These are phyloP conservation scores for Dasypus novemcinctus DNA, from an alignment of 2,113 vertebrate species.

Conservation along the genomic window DNA sequence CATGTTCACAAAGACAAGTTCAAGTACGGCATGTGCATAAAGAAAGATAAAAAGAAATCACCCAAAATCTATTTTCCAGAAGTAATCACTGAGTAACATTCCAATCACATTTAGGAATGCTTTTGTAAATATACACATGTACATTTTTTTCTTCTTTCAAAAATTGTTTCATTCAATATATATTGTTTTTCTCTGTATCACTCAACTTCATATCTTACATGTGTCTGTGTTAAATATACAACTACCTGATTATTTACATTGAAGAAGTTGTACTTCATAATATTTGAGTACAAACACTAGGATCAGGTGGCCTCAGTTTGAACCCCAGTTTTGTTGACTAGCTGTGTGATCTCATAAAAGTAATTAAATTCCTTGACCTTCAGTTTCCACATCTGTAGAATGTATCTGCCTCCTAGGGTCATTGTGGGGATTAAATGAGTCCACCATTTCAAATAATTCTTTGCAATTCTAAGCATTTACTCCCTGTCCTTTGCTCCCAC, in stretches of 20 bases:
- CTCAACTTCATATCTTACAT: not conserved
- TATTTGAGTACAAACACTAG: not conserved
- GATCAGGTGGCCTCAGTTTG: not conserved
- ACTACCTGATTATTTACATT: not conserved
- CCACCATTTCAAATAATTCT: too few relatives aligned
- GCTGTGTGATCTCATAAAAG: not conserved
- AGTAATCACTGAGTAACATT: not conserved
- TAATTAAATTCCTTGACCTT: not conserved
- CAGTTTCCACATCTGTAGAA: not conserved
- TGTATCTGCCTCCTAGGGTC: not conserved
- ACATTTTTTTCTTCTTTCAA: not conserved
- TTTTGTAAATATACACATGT: not conserved
- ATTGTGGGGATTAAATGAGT: not conserved
- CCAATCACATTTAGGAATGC: not conserved
- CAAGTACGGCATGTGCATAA: not conserved
- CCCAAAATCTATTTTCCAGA: not conserved
- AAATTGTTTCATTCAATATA: not conserved
- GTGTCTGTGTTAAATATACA: not conserved
- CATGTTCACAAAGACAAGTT: not conserved
- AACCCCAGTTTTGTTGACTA: not conserved
- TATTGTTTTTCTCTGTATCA: not conserved
- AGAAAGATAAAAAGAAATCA: not conserved
- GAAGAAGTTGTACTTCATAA: not conserved
- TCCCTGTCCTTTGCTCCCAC: too few relatives aligned
- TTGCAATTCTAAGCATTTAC: too few relatives aligned